Percentiles rank a stretch among this genome's conserved stretches.
Evolutionary conservation across 2,888 invertebrate species (phyloP).

Genomic region (Drosophila bunnanda): DNA sequence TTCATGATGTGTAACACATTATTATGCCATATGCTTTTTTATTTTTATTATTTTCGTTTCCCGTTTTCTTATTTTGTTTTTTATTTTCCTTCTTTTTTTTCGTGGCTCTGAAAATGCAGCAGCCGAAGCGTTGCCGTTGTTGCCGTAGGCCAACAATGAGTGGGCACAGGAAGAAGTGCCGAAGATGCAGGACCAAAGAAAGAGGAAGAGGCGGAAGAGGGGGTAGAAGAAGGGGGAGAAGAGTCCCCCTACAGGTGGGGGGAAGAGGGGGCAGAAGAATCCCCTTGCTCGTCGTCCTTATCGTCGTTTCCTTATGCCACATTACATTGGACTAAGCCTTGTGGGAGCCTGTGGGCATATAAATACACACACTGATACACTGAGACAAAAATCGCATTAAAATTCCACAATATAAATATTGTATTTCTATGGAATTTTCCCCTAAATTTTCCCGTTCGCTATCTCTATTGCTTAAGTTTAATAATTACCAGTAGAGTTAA

Average conservation of each 20-base stretch:
- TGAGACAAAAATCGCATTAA: not conserved
- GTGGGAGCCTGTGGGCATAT: slow-evolving; percentile 23
- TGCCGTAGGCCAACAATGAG: slow-evolving; percentile 38
- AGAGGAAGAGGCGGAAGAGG: slow-evolving; percentile 2
- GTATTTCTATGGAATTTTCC: not conserved
- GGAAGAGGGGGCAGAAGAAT: not conserved
- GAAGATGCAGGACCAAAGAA: slow-evolving; percentile 8
- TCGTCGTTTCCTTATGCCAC: slow-evolving; percentile 25
- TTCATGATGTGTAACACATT: slow-evolving; percentile 37
- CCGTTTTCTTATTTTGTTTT: not conserved
- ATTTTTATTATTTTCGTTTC: slow-evolving; percentile 34
- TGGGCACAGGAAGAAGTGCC: slow-evolving; percentile 4
- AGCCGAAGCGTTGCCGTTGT: slow-evolving; percentile 12
- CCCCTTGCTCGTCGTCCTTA: slow-evolving; percentile 6
- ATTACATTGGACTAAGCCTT: slow-evolving; percentile 24
- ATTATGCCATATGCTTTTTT: slow-evolving; percentile 66
- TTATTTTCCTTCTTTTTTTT: slow-evolving; percentile 48
- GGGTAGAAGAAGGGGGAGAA: not conserved
- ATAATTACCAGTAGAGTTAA: too few species aligned
- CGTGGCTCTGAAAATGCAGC: slow-evolving; percentile 44
- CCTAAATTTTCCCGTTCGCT: too few species aligned
- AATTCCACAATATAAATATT: too few species aligned
- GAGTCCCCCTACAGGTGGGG: slow-evolving; percentile 1
- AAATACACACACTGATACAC: not conserved
- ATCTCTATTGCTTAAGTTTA: too few species aligned